Evolutionary conservation across 2,113 vertebrate genomes (phyloP).

Genomic region (Calypte anna): DNA sequence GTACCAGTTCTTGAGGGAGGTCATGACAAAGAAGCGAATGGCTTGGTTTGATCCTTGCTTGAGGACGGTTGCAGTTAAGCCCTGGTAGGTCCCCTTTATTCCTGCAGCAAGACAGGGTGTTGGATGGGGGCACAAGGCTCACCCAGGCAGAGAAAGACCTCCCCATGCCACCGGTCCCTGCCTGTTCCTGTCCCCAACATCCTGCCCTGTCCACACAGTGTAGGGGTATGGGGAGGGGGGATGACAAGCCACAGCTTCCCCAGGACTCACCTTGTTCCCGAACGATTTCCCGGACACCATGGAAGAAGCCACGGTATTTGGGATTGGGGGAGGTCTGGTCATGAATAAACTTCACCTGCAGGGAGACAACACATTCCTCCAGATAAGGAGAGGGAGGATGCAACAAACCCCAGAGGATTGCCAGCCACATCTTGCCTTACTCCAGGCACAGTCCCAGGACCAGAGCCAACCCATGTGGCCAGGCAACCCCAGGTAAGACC

Average conservation of each 20-base stretch:
- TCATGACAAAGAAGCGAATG: slow-evolving; percentile 96
- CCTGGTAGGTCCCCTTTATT: slow-evolving; percentile 92
- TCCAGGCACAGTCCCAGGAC: rapidly evolving
- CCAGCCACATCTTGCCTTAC: rapidly evolving
- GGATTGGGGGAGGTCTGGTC: slow-evolving; percentile 92
- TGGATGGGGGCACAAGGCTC: neutral
- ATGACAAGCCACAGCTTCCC: neutral
- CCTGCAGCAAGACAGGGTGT: slow-evolving; percentile 69
- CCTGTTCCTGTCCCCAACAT: neutral
- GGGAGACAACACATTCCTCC: neutral
- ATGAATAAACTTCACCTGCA: slow-evolving; percentile 95
- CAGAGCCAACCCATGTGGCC: rapidly evolving
- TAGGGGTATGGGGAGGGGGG: neutral
- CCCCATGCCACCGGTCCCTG: neutral
- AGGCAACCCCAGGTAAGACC: neutral
- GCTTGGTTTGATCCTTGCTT: slow-evolving; percentile 98
- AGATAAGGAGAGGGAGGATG: neutral
- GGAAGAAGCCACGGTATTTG: slow-evolving; percentile 92
- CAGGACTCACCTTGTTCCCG: slow-evolving; percentile 81
- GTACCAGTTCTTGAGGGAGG: slow-evolving; percentile 95
- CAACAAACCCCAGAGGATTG: neutral
- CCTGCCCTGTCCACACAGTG: rapidly evolving
- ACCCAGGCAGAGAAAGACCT: neutral
- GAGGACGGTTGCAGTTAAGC: slow-evolving; percentile 90
- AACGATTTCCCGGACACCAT: slow-evolving; percentile 91